A percentile compares a stretch with the other conserved stretches of the same genome.
These are phyloP conservation scores for Procambarus clarkii DNA, from an alignment of 1,140 invertebrate genomes.

Conservation along the genomic window DNA sequence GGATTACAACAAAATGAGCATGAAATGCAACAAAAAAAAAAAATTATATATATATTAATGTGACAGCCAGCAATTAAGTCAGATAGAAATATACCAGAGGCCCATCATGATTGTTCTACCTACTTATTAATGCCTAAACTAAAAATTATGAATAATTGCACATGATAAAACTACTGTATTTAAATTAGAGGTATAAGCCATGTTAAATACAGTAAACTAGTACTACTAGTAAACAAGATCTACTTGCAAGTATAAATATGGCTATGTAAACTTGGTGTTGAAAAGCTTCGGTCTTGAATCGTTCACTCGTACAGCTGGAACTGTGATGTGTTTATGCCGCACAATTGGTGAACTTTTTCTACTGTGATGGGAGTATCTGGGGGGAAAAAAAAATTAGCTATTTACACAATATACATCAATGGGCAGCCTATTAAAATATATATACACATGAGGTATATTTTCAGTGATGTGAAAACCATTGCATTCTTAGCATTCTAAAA, in stretches of 20 bases:
- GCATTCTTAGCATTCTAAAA: no score
- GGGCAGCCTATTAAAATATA: not conserved
- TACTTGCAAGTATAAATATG: no score
- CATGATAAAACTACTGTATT: no score
- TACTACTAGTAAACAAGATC: no score
- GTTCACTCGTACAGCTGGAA: constrained; percentile 25
- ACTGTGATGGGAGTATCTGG: constrained; percentile 54
- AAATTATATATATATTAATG: no score
- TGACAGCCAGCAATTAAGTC: no score
- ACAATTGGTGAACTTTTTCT: constrained; percentile 45
- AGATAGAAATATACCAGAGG: no score
- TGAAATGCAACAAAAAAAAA: no score
- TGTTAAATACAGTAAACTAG: not conserved
- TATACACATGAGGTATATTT: not conserved
- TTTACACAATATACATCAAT: not conserved
- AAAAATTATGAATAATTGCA: not conserved
- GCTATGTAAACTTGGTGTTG: not conserved
- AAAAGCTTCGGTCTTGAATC: not conserved
- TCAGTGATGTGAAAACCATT: no score
- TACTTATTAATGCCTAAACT: not conserved
- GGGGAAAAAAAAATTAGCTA: not conserved
- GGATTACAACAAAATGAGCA: no score
- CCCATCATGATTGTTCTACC: not conserved
- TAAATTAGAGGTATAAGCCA: not conserved
- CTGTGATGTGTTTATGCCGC: constrained; percentile 5